phyloP scores from a whole-genome alignment of 2,113 vertebrate species.

The Xiphophorus couchianus region DNA sequence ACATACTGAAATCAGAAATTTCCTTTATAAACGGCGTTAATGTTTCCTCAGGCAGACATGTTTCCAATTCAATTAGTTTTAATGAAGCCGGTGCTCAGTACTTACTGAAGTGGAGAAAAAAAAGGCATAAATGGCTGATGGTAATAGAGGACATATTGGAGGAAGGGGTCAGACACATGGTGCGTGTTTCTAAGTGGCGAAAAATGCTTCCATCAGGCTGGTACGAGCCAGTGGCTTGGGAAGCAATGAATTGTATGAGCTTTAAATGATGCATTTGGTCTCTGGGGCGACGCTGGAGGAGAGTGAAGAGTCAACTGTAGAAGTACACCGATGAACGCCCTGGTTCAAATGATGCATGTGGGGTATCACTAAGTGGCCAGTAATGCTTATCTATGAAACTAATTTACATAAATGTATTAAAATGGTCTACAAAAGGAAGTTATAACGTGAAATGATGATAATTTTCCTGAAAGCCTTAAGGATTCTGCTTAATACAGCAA shows the following conservation, averaged over 20 bases:
- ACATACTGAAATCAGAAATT: constrained; percentile 84
- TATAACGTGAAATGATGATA: neutral
- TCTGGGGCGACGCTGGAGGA: constrained; percentile 64
- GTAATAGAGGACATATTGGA: constrained; percentile 92
- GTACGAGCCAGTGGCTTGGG: constrained; percentile 75
- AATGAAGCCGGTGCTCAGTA: constrained; percentile 99
- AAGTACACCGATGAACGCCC: constrained; percentile 30
- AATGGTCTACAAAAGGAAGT: neutral
- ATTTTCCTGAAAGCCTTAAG: constrained; percentile 4
- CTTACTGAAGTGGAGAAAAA: constrained; percentile 96
- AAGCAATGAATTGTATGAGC: constrained; percentile 71
- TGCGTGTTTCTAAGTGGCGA: constrained; percentile 92
- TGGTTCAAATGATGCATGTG: constrained; percentile 36
- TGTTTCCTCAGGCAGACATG: constrained; percentile 97
- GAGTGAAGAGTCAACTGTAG: constrained; percentile 55
- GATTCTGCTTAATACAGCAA: neutral
- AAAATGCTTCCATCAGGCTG: constrained; percentile 83
- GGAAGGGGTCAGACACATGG: constrained; percentile 86
- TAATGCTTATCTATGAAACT: constrained; percentile 4
- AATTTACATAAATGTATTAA: constrained; percentile 12
- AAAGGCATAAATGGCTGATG: constrained; percentile 96
- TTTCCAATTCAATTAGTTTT: constrained; percentile 99
- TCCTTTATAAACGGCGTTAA: constrained; percentile 94
- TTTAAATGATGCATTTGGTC: constrained; percentile 76
- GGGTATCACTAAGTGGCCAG: constrained; percentile 11